Percentiles rank a stretch among this genome's conserved stretches.
Conservation (phyloP, 1,140 invertebrate genomes). For the Hylyphantes graminicola region DNA sequence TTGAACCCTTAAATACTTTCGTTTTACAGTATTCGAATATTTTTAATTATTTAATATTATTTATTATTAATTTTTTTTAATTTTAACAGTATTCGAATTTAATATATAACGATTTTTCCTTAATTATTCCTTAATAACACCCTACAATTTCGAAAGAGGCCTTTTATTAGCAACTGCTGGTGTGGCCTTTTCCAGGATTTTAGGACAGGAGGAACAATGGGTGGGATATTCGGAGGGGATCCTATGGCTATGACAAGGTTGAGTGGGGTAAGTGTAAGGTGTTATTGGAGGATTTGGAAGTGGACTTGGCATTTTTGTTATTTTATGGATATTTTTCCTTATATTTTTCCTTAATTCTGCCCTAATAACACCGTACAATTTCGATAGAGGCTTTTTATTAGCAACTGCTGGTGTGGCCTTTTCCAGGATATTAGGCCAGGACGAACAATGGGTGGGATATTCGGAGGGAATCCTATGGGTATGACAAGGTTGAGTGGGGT, state of each 20-base stretch:
- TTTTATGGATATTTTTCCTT: too few relatives aligned
- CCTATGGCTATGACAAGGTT: conserved; percentile 46
- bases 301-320: too few relatives aligned
- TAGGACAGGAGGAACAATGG: background rate
- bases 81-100: too few relatives aligned
- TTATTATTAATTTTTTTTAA: too few relatives aligned
- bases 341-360: too few relatives aligned
- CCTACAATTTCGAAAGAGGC: conserved; percentile 1
- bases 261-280: conserved; percentile 22
- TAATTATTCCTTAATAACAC: too few relatives aligned
- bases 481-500: conserved; percentile 27
- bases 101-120: too few relatives aligned
- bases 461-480: conserved; percentile 38
- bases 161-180: conserved; percentile 45
- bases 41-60: too few relatives aligned
- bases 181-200: background rate
- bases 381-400: conserved; percentile 34
- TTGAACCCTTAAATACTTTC: too few relatives aligned
- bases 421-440: background rate
- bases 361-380: conserved; percentile 2
- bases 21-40: too few relatives aligned
- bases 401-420: conserved; percentile 23
- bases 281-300: background rate
- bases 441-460: background rate
- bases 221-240: conserved; percentile 1